Evolutionary conservation across 2,113 vertebrate genomes (phyloP).

Genomic region (Astur gentilis): DNA sequence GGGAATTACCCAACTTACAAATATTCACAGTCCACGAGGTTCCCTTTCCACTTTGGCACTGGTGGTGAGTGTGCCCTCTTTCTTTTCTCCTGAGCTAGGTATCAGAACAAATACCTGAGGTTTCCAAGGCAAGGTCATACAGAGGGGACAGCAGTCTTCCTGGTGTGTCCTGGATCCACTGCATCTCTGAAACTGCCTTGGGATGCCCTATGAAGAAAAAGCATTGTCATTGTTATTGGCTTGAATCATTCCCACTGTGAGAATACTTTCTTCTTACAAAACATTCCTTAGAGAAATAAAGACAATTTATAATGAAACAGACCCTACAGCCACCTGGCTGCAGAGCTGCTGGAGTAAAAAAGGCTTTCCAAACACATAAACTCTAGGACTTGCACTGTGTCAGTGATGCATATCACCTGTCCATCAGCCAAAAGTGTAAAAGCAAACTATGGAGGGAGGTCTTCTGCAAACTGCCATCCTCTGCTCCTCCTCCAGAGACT

Average conservation of each 20-base stretch:
- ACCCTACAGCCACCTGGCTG: not conserved
- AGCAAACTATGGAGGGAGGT: not conserved
- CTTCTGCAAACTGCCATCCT: not conserved
- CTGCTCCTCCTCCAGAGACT: not conserved
- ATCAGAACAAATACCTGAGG: not conserved
- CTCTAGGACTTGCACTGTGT: not conserved
- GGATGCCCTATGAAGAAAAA: not conserved
- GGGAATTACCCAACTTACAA: not conserved
- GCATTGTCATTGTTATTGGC: not conserved
- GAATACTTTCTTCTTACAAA: not conserved
- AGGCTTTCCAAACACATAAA: not conserved
- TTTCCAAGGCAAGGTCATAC: not conserved
- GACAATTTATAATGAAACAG: not conserved
- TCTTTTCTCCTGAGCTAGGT: not conserved
- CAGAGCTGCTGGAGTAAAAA: not conserved
- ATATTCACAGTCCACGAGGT: not conserved
- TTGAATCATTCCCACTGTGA: not conserved
- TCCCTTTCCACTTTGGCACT: not conserved
- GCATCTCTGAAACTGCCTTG: not conserved
- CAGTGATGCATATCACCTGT: not conserved
- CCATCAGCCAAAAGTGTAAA: not conserved
- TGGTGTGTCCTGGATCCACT: not conserved
- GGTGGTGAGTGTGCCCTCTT: not conserved
- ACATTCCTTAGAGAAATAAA: not conserved
- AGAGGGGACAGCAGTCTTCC: not conserved